Conservation (phyloP, 2,797 vertebrate species). For the Oryzias dopingdopingensis region DNA sequence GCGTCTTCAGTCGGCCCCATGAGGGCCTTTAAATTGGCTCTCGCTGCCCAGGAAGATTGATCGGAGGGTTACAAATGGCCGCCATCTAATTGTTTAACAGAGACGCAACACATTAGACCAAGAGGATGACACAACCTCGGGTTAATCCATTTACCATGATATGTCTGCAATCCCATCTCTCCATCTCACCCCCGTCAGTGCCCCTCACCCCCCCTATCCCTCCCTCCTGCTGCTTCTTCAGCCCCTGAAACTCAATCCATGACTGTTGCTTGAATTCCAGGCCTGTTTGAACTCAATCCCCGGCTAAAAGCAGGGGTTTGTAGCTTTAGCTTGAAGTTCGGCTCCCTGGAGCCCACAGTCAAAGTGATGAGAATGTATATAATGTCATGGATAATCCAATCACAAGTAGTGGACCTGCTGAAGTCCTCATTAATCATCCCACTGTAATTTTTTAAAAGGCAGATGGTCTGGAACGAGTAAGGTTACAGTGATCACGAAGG, state of each 20-base stretch:
- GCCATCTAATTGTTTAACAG: slow-evolving; percentile 79
- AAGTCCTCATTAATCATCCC: slow-evolving; percentile 74
- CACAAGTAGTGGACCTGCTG: slow-evolving; percentile 50
- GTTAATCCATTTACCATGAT: slow-evolving; percentile 77
- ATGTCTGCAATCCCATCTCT: slow-evolving; percentile 72
- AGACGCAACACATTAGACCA: slow-evolving; percentile 77
- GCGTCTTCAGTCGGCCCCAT: slow-evolving; percentile 46
- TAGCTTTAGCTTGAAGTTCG: slow-evolving; percentile 60
- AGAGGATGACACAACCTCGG: slow-evolving; percentile 77
- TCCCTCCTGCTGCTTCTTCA: slow-evolving; percentile 32
- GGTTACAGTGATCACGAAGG: slow-evolving; percentile 49
- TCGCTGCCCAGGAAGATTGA: slow-evolving; percentile 75
- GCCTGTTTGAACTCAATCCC: slow-evolving; percentile 73
- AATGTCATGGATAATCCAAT: slow-evolving; percentile 73
- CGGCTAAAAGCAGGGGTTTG: slow-evolving; percentile 70
- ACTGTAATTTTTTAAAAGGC: slow-evolving; percentile 75
- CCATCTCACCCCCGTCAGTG: slow-evolving; percentile 38
- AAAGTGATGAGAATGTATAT: slow-evolving; percentile 71
- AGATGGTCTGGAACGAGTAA: slow-evolving; percentile 60
- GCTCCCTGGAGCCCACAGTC: slow-evolving; percentile 63
- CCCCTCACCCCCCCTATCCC: slow-evolving; percentile 4
- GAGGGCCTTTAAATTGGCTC: slow-evolving; percentile 76
- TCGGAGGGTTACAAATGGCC: slow-evolving; percentile 77
- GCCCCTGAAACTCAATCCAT: slow-evolving; percentile 75
- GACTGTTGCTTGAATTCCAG: slow-evolving; percentile 56